Evolutionary conservation across 2,888 invertebrate genomes (phyloP).

Genomic region (Ennomos fuscantarius): DNA sequence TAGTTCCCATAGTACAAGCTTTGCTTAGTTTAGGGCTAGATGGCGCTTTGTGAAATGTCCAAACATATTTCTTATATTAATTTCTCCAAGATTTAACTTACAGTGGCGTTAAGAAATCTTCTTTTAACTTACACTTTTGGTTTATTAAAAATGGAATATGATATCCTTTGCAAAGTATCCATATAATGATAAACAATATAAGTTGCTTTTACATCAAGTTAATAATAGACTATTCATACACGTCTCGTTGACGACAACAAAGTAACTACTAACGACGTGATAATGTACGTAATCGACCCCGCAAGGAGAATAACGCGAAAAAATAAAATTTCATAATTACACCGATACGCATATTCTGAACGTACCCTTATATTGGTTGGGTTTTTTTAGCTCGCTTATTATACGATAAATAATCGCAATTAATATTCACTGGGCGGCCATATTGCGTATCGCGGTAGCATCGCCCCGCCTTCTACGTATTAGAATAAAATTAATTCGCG

Average conservation of each 20-base stretch:
- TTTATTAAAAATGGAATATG: neutral
- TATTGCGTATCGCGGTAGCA: conserved; percentile 71
- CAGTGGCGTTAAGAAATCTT: no score
- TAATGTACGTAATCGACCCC: conserved; percentile 26
- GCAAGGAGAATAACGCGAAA: conserved; percentile 7
- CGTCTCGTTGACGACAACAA: conserved; percentile 18
- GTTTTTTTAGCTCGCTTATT: conserved; percentile 47
- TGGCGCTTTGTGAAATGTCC: no score
- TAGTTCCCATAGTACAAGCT: no score
- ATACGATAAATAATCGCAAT: conserved; percentile 66
- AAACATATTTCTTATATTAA: no score
- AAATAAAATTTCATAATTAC: conserved; percentile 30
- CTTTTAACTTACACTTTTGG: no score
- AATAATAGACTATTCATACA: conserved; percentile 15
- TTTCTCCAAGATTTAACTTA: no score
- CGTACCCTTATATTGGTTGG: conserved; percentile 45
- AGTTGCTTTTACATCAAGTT: neutral
- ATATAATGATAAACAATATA: neutral
- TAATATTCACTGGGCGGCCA: conserved; percentile 63
- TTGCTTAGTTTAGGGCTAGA: no score
- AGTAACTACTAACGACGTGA: conserved; percentile 13
- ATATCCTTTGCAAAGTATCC: neutral
- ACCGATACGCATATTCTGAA: conserved; percentile 39
- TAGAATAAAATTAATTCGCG: conserved; percentile 60
- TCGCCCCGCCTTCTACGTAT: conserved; percentile 64